phyloP scores from a whole-genome alignment of 2,113 vertebrate species.

The Pseudolaguvia tuberculata region DNA sequence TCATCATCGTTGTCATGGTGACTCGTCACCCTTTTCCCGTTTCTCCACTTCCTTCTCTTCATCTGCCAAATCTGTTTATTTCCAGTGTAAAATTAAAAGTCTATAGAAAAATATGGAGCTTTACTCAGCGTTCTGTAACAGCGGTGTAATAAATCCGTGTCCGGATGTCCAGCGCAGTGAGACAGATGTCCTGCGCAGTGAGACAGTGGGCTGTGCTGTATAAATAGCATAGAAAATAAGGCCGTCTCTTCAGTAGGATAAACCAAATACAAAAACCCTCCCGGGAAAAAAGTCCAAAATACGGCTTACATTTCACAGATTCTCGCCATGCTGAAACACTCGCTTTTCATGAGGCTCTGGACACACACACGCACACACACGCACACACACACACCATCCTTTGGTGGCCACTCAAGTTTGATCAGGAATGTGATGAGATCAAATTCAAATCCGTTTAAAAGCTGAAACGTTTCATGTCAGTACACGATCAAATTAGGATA shows the following conservation, averaged over 20 bases:
- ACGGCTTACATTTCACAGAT: constrained; percentile 68
- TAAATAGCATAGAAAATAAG: constrained; percentile 96
- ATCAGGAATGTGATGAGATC: constrained; percentile 14
- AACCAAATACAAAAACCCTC: constrained; percentile 79
- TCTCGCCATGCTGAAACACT: constrained; percentile 60
- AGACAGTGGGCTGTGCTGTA: constrained; percentile 72
- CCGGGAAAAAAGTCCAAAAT: constrained; percentile 69
- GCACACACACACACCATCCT: constrained; percentile 23
- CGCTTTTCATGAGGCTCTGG: constrained; percentile 6
- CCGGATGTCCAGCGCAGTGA: constrained; percentile 57
- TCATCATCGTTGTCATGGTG: neutral
- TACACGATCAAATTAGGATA: neutral
- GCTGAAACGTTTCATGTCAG: neutral
- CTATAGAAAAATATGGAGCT: constrained; percentile 85
- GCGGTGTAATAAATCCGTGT: constrained; percentile 71
- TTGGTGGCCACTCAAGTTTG: neutral
- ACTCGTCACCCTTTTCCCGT: neutral
- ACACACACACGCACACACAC: constrained; percentile 5
- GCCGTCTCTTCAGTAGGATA: constrained; percentile 83
- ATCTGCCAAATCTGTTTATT: constrained; percentile 58
- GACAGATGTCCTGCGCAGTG: constrained; percentile 7
- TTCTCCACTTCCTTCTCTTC: constrained; percentile 7
- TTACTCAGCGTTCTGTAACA: constrained; percentile 71
- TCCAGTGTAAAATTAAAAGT: constrained; percentile 82
- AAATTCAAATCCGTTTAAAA: neutral